Percentiles rank a stretch among this genome's conserved stretches.
phyloP scores from a whole-genome alignment of 2,888 invertebrate species.

The Hemistola chrysoprasaria region DNA sequence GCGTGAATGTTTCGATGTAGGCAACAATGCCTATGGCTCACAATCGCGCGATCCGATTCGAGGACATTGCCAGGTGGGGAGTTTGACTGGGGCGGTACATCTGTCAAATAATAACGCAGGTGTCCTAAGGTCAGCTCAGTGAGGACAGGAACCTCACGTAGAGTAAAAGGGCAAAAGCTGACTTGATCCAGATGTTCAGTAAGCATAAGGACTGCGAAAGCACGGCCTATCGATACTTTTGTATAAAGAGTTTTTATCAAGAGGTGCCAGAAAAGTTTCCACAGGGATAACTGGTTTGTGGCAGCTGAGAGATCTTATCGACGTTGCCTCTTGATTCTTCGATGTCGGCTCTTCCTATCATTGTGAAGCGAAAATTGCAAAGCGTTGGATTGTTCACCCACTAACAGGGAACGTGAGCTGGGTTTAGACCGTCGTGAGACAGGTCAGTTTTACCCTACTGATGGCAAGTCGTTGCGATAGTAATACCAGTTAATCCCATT shows the following conservation, averaged over 20 bases:
- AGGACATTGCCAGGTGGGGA: conserved; percentile 84
- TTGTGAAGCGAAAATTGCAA: conserved; percentile 87
- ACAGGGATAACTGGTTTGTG: conserved; percentile 87
- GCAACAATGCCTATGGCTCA: conserved; percentile 45
- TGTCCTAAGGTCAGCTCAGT: conserved; percentile 84
- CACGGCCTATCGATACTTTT: conserved; percentile 86
- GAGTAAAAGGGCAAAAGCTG: conserved; percentile 87
- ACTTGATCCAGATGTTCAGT: conserved; percentile 86
- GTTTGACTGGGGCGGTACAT: conserved; percentile 86
- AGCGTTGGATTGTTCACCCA: conserved; percentile 88
- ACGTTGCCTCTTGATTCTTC: conserved; percentile 87
- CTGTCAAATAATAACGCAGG: conserved; percentile 85
- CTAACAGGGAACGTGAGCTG: conserved; percentile 85
- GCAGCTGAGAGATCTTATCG: conserved; percentile 85
- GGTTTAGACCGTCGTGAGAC: conserved; percentile 86
- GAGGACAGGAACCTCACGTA: conserved; percentile 87
- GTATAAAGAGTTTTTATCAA: conserved; percentile 80
- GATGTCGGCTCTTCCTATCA: conserved; percentile 90
- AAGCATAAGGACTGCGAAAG: conserved; percentile 85
- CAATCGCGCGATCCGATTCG: conserved; percentile 76
- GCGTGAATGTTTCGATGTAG: conserved; percentile 81
- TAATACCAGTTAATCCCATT: conserved; percentile 72
- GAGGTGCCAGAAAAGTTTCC: conserved; percentile 88
- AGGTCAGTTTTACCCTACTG: conserved; percentile 84
- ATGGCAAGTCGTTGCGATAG: conserved; percentile 78